Percentiles rank a stretch among this genome's conserved stretches.
phyloP scores from a whole-genome alignment of 2,113 vertebrate genomes.

The Tympanuchus pallidicinctus region DNA sequence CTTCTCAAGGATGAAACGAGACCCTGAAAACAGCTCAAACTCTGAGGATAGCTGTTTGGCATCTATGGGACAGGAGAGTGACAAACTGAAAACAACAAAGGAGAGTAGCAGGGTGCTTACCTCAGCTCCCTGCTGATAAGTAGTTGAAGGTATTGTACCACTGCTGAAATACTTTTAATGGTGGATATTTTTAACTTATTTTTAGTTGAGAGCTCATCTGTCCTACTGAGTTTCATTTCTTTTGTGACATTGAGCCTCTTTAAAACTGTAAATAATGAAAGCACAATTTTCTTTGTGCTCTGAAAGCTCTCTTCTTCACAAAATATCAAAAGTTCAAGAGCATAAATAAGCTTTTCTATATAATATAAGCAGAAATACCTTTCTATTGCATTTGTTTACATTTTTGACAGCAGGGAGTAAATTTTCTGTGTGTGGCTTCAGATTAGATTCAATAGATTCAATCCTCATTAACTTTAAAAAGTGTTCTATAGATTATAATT shows the following conservation, averaged over 20 bases:
- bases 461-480: background rate
- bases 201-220: background rate
- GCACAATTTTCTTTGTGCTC: conserved; percentile 13
- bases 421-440: background rate
- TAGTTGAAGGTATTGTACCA: background rate
- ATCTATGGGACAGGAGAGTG: background rate
- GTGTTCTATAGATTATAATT: background rate
- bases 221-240: conserved; percentile 44
- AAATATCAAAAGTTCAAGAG: background rate
- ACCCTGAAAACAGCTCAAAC: background rate
- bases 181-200: conserved; percentile 17
- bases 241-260: background rate
- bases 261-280: conserved; percentile 47
- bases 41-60: background rate
- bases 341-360: background rate
- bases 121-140: background rate
- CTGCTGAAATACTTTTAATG: conserved; percentile 24
- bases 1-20: background rate
- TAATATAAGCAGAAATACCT: background rate
- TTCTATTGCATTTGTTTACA: background rate
- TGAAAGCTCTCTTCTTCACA: background rate
- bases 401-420: background rate
- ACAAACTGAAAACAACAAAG: background rate
- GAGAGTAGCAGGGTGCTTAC: background rate
- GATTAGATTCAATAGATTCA: background rate